Evolutionary conservation across 1,140 invertebrate species (phyloP).

Genomic region (Drosophila asahinai): DNA sequence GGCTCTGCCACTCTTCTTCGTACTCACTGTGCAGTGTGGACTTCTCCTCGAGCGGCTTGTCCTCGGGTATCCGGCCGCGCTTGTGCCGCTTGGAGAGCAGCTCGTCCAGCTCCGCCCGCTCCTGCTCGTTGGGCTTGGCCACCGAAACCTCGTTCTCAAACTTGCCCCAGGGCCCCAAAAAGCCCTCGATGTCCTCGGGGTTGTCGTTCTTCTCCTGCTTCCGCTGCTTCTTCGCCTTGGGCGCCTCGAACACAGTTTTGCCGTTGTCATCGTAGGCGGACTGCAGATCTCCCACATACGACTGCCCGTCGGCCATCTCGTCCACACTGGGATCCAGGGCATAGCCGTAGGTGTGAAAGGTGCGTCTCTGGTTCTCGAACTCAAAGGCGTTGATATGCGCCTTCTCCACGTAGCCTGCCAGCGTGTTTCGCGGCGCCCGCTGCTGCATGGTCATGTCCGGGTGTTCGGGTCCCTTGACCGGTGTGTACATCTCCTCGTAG

Average conservation of each 20-base stretch:
- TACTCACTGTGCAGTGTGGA: conserved; percentile 96
- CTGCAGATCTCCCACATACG: conserved; percentile 89
- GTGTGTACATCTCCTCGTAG: conserved; percentile 97
- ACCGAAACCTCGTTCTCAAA: conserved; percentile 96
- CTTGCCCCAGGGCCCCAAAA: conserved; percentile 98
- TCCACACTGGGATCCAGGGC: conserved; percentile 97
- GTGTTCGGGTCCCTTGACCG: conserved; percentile 95
- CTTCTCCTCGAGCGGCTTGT: conserved; percentile 97
- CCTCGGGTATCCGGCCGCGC: conserved; percentile 91
- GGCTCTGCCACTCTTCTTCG: conserved; percentile 10
- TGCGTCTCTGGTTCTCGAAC: conserved; percentile 98
- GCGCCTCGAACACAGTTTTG: conserved; percentile 96
- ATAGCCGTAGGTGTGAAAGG: conserved; percentile 98
- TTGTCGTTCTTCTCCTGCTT: conserved; percentile 96
- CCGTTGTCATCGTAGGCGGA: conserved; percentile 88
- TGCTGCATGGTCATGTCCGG: conserved; percentile 96
- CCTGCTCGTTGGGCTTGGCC: conserved; percentile 95
- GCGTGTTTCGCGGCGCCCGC: conserved; percentile 94
- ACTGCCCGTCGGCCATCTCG: conserved; percentile 87
- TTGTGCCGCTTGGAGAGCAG: conserved; percentile 96
- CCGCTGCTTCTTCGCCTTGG: conserved; percentile 92
- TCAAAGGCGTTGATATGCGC: conserved; percentile 98
- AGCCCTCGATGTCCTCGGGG: conserved; percentile 96
- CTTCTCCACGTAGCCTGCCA: conserved; percentile 97
- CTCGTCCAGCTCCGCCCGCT: conserved; percentile 96